These are phyloP conservation scores for Mustela erminea DNA, from an alignment of 2,797 vertebrate species.

Conservation along the genomic window DNA sequence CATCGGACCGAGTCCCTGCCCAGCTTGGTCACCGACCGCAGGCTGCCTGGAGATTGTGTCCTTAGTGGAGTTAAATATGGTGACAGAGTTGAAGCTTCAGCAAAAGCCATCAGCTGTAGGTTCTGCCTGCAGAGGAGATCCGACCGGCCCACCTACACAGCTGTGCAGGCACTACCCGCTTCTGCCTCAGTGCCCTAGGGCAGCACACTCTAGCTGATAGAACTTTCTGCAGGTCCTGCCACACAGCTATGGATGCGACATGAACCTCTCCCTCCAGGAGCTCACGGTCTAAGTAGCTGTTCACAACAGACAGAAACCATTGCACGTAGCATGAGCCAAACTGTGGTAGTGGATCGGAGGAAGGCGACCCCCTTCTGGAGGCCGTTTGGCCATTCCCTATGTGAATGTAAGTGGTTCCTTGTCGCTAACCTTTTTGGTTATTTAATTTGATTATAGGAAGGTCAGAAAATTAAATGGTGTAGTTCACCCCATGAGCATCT, in stretches of 20 bases:
- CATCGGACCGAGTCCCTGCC: background rate
- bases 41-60: background rate
- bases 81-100: background rate
- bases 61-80: background rate
- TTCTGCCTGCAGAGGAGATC: background rate
- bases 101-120: background rate
- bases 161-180: background rate
- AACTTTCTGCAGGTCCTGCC: background rate
- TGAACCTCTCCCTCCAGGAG: background rate
- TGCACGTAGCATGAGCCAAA: fast-evolving
- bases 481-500: conserved; percentile 26
- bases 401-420: conserved; percentile 3
- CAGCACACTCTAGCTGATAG: background rate
- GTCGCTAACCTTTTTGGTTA: background rate
- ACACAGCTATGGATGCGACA: background rate
- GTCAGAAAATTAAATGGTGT: conserved; percentile 55
- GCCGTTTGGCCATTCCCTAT: background rate
- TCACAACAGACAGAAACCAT: background rate
- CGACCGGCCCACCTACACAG: background rate
- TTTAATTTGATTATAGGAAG: conserved; percentile 69
- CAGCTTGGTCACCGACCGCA: background rate
- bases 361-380: background rate
- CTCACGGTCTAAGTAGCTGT: background rate
- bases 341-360: too few species aligned
- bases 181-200: background rate